Evolutionary conservation across 2,797 vertebrate species (phyloP).

Genomic region (Sphenopsis melanotis): DNA sequence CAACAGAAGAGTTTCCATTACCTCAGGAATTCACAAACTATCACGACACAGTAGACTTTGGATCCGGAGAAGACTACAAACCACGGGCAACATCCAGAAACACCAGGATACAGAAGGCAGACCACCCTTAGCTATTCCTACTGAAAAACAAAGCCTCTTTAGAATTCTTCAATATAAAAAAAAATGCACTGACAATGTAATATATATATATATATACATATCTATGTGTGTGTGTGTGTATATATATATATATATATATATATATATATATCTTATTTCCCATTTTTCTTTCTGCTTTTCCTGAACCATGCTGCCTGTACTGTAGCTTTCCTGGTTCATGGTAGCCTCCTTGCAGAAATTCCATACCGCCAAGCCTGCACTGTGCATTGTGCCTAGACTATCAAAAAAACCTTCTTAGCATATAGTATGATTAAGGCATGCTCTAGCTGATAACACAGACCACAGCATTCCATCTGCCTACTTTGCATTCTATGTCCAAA

Average conservation of each 20-base stretch:
- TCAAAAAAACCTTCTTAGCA: not conserved
- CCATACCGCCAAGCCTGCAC: not conserved
- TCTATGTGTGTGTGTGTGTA: no score
- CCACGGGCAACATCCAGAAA: constrained; percentile 75
- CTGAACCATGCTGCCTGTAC: constrained; percentile 17
- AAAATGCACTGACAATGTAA: constrained; percentile 67
- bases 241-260: not conserved
- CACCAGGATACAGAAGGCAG: constrained; percentile 75
- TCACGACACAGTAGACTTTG: constrained; percentile 82
- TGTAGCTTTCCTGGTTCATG: constrained; percentile 23
- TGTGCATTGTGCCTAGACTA: not conserved
- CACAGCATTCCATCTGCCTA: not conserved
- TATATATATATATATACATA: not conserved
- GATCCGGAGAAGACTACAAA: constrained; percentile 89
- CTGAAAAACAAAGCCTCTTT: constrained; percentile 25
- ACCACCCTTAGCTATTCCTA: constrained; percentile 58
- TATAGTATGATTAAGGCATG: not conserved
- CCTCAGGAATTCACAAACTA: constrained; percentile 84
- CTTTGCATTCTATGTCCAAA: not conserved
- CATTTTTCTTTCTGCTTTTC: constrained; percentile 38
- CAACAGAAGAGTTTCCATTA: constrained; percentile 81
- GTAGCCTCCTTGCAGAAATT: not conserved
- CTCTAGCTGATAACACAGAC: not conserved
- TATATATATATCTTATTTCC: constrained; percentile 20
- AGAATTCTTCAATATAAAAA: constrained; percentile 45